These are phyloP conservation scores for Ceriagrion tenellum DNA, from an alignment of 2,888 invertebrate genomes.

Conservation along the genomic window DNA sequence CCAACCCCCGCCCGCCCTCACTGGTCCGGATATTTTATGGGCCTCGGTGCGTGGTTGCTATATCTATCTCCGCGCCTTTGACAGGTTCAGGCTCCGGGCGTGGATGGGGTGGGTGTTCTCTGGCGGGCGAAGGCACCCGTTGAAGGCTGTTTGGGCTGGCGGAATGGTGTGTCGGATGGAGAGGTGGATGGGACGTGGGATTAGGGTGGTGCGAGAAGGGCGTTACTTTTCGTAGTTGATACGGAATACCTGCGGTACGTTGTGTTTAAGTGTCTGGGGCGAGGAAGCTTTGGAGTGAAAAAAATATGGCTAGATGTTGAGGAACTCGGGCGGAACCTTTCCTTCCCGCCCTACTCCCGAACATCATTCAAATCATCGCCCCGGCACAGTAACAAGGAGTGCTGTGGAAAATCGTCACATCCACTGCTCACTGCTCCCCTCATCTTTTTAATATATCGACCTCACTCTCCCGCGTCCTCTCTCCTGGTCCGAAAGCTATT, in stretches of 20 bases:
- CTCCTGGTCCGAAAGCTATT: too few relatives aligned
- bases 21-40: constrained; percentile 54
- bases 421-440: background rate
- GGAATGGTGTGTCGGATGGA: background rate
- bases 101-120: background rate
- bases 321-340: background rate
- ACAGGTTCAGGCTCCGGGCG: constrained; percentile 9
- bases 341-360: background rate
- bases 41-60: background rate
- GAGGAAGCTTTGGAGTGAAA: background rate
- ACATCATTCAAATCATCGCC: constrained; percentile 58
- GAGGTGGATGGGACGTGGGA: background rate
- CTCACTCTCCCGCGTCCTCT: background rate
- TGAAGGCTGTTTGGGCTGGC: background rate
- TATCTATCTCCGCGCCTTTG: constrained; percentile 64
- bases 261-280: background rate
- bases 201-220: background rate
- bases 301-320: too few relatives aligned
- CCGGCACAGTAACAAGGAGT: background rate
- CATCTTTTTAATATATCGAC: background rate
- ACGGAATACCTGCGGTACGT: background rate
- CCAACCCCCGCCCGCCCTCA: background rate
- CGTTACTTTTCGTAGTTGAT: background rate
- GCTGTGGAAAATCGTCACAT: background rate
- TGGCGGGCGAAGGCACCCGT: background rate